phyloP scores from a whole-genome alignment of 2,888 invertebrate species.

The Coronaproctus castanopsis region DNA sequence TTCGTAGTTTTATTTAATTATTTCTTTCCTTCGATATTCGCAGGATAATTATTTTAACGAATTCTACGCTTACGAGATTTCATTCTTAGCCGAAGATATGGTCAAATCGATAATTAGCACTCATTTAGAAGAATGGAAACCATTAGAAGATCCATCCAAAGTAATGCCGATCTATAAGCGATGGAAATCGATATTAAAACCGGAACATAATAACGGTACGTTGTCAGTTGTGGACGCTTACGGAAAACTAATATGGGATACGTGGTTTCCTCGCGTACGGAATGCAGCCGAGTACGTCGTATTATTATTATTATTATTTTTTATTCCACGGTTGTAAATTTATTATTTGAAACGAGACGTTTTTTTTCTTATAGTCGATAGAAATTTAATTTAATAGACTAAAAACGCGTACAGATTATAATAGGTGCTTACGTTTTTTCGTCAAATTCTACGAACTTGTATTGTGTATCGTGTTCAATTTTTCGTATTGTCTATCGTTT shows the following conservation, averaged over 20 bases:
- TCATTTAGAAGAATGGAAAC: constrained; percentile 56
- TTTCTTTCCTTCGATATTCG: constrained; percentile 19
- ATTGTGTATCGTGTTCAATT: no score
- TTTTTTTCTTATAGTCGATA: neutral
- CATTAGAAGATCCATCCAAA: constrained; percentile 43
- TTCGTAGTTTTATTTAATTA: neutral
- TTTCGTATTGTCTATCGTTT: no score
- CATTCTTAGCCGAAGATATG: constrained; percentile 60
- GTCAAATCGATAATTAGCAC: constrained; percentile 65
- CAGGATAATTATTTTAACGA: constrained; percentile 46
- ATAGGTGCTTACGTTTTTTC: no score
- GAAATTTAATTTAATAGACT: no score
- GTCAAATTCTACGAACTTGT: no score
- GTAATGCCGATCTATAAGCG: constrained; percentile 42
- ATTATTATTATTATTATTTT: no score
- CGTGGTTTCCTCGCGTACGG: constrained; percentile 68
- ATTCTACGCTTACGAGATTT: constrained; percentile 65
- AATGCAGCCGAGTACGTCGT: constrained; percentile 48
- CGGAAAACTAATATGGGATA: constrained; percentile 70
- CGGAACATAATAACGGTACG: constrained; percentile 24
- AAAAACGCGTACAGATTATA: no score
- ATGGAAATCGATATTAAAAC: constrained; percentile 45
- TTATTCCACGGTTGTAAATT: neutral
- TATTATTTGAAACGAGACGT: neutral
- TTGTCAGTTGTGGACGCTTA: constrained; percentile 38